Evolutionary conservation across 2,113 vertebrate species (phyloP).

Genomic region (Ramphastos sulfuratus): DNA sequence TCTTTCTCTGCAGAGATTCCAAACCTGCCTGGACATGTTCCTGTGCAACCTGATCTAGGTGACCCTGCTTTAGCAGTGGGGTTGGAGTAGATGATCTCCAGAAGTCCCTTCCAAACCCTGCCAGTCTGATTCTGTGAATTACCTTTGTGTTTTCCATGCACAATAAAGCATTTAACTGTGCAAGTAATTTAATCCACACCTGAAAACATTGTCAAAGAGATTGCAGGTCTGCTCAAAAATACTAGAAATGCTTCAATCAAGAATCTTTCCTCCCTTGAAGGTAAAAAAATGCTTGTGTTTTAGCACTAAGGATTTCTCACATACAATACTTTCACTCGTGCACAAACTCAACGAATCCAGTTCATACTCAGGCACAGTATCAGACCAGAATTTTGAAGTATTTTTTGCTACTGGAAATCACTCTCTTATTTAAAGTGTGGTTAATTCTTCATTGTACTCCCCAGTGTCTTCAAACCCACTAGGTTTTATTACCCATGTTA

Average conservation of each 20-base stretch:
- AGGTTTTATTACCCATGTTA: neutral
- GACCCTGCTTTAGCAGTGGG: neutral
- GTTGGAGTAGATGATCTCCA: neutral
- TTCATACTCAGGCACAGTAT: neutral
- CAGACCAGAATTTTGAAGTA: neutral
- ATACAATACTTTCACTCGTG: neutral
- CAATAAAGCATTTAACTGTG: neutral
- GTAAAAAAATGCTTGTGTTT: neutral
- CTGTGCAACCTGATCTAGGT: too few species aligned
- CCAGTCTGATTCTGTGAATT: neutral
- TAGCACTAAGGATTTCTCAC: neutral
- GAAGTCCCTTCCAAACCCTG: neutral
- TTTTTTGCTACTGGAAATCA: neutral
- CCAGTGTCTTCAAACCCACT: neutral
- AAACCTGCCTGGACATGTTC: too few species aligned
- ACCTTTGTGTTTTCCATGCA: neutral
- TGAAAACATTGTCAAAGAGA: neutral
- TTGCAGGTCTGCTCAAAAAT: neutral
- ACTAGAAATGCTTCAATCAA: neutral
- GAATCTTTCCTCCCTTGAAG: neutral
- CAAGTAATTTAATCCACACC: neutral
- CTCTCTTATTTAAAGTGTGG: neutral
- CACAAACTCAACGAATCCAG: neutral
- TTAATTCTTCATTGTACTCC: neutral
- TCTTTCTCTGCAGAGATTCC: too few species aligned